Evolutionary conservation across 2,113 vertebrate genomes (phyloP).

Genomic region (Deroptyus accipitrinus): DNA sequence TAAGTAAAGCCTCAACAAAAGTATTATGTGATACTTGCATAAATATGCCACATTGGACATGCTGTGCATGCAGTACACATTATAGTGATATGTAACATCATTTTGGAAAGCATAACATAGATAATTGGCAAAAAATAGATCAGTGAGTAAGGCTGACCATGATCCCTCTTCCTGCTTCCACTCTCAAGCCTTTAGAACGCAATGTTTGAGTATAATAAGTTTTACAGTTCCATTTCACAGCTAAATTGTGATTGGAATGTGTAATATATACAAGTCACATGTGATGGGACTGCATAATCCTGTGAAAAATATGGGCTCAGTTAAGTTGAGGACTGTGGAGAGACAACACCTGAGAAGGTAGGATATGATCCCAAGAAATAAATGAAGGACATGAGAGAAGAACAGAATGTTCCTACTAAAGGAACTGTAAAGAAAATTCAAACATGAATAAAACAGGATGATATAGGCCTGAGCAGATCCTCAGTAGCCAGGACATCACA

Average conservation of each 20-base stretch:
- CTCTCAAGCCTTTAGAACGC: background rate
- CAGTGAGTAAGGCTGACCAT: background rate
- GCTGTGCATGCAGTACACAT: background rate
- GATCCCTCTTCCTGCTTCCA: background rate
- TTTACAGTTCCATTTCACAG: background rate
- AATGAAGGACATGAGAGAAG: background rate
- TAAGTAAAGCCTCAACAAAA: background rate
- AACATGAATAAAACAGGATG: background rate
- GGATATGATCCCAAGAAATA: background rate
- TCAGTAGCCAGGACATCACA: background rate
- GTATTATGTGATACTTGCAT: background rate
- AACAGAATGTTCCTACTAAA: background rate
- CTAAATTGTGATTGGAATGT: background rate
- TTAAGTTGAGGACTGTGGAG: background rate
- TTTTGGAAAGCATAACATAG: background rate
- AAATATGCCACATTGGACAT: background rate
- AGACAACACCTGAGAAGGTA: background rate
- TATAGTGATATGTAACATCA: background rate
- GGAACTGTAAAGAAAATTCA: background rate
- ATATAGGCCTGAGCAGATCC: background rate
- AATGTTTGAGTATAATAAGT: background rate
- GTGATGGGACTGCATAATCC: background rate
- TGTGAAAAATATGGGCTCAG: background rate
- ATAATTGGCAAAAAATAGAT: background rate
- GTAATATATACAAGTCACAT: accelerated